Conservation (phyloP, 2,113 vertebrate genomes). For the Nestor notabilis region DNA sequence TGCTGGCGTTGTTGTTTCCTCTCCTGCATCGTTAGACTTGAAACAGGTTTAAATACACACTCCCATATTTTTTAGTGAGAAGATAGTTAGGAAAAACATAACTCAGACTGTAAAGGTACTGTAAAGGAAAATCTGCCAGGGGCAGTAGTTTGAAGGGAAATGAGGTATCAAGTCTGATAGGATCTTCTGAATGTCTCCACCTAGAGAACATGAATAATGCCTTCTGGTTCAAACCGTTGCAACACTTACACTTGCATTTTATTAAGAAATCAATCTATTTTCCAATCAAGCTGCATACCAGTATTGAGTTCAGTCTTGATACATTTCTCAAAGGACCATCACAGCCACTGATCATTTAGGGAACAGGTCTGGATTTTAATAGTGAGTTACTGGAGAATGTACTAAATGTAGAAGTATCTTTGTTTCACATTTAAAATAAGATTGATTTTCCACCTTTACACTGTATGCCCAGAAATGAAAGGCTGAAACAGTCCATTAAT, state of each 20-base stretch:
- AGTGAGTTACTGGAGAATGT: neutral
- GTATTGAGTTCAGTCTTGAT: neutral
- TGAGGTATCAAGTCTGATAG: neutral
- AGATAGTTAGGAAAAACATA: neutral
- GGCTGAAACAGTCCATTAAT: neutral
- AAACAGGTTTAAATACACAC: neutral
- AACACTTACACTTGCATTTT: neutral
- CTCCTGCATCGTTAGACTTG: neutral
- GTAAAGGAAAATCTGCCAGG: neutral
- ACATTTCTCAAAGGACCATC: neutral
- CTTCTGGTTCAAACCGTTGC: neutral
- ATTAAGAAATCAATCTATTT: neutral
- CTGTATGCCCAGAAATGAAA: neutral
- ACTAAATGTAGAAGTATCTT: neutral
- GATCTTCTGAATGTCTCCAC: neutral
- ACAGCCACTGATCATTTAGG: neutral
- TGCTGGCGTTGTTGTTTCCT: neutral
- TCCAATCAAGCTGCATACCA: neutral
- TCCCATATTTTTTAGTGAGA: neutral
- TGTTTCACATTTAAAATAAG: neutral
- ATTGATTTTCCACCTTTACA: neutral
- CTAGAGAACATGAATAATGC: neutral
- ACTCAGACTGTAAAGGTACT: conserved; percentile 12
- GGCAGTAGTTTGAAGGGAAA: neutral
- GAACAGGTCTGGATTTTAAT: neutral